Base-by-base conservation (phyloP, 2,797 vertebrate genomes). In the Cercopithecus hamlyni region DNA sequence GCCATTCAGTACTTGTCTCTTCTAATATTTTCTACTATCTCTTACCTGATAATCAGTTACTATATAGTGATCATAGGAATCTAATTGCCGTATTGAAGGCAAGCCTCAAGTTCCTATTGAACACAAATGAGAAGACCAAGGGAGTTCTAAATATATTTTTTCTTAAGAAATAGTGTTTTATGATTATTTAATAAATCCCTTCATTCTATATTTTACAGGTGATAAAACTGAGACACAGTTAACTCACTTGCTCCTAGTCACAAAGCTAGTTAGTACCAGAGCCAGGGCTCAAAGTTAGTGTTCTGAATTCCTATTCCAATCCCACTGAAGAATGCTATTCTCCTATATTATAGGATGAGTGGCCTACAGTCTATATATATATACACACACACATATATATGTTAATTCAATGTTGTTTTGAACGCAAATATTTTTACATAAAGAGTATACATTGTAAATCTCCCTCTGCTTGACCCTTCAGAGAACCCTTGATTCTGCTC, bases 81-180 rank as follows among this genome's bases (percentile, higher is more conserved):
- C n/a, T 89, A 77, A 83, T 64, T 73, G 33, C 36, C 39, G 24
- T 85, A 89, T 73, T 52, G 9, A 86, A 24, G 41, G 87, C 36
- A 93, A 67, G 11, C 30, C 67, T 91, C 50, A 72, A 48, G 58
- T 90, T 92, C n/a, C 52, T 82, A 4, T 24, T 89, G 82, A 43
- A 94, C 88, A 94, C 43, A 88, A 85, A 19, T 19, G 27, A 94
- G 58, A 93, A 79, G 30, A 93, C 52, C 39, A 73, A 91, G 52
- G 14, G 43, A 43, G 11, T 95, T 81, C 39, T 24, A 41, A 87
- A 72, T 73, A 15, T 57, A 3, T 39, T 48, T 86, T 86, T 72
- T 41, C 61, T 91, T 50, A 17, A 85, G 52, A 94, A 87, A 84
- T 45, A 61, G 5, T 88, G 15, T 96, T 97, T 92, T 94, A 41